These are phyloP conservation scores for Pemphigus obesinymphae DNA, from an alignment of 1,140 invertebrate genomes.

Conservation along the genomic window DNA sequence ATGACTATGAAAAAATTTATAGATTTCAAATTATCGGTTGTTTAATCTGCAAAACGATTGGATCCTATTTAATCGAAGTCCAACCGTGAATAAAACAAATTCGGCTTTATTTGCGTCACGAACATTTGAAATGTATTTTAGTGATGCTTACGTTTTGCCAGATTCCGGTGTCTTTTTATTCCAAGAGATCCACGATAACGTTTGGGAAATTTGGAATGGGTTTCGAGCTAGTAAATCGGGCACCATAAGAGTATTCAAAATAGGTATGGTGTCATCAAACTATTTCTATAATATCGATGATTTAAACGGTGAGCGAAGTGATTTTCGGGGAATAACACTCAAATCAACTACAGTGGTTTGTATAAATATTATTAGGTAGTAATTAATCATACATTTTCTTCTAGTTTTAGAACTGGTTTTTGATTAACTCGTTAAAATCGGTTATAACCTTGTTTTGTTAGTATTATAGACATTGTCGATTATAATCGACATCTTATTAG, in stretches of 20 bases:
- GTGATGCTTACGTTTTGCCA: background rate
- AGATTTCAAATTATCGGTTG: background rate
- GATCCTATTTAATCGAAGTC: background rate
- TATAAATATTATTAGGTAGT: no score
- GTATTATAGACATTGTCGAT: no score
- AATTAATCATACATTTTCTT: no score
- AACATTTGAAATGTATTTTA: background rate
- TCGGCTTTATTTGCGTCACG: background rate
- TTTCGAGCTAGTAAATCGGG: background rate
- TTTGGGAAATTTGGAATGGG: slow-evolving; percentile 12
- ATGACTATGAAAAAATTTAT: no score
- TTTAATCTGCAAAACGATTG: slow-evolving; percentile 17
- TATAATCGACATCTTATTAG: no score
- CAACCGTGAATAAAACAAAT: background rate
- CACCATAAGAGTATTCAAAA: background rate
- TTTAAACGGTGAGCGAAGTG: background rate
- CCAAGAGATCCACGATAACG: background rate
- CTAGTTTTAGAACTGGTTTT: no score
- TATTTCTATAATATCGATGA: background rate
- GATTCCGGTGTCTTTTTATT: background rate
- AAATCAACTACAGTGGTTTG: background rate
- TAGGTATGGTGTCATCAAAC: background rate
- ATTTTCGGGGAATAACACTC: background rate
- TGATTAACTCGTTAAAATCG: no score
- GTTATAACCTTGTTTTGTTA: no score